A percentile compares a stretch with the other conserved stretches of the same genome.
phyloP scores from a whole-genome alignment of 2,797 vertebrate genomes.

The Crotalus adamanteus region DNA sequence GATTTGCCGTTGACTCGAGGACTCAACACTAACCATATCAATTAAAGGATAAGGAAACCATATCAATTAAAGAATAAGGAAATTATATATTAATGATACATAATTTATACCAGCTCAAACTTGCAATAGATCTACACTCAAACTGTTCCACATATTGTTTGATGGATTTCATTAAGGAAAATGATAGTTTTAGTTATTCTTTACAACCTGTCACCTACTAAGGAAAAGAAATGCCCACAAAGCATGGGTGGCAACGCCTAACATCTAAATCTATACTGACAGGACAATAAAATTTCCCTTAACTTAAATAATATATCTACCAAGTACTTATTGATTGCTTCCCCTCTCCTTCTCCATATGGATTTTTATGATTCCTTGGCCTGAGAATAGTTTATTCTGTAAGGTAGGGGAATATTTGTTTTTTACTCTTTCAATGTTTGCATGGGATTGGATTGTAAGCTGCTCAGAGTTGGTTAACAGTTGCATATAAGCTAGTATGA shows the following conservation, averaged over 20 bases:
- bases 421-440: neutral
- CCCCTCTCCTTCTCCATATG: neutral
- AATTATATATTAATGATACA: neutral
- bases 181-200: neutral
- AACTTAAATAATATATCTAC: neutral
- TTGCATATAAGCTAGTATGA: neutral
- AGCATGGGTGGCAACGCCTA: neutral
- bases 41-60: neutral
- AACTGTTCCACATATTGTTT: neutral
- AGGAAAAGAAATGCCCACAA: neutral
- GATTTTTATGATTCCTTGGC: neutral
- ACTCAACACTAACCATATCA: too few species aligned
- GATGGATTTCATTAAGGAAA: neutral
- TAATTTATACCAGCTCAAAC: neutral
- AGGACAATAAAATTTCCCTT: neutral
- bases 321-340: neutral
- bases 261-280: neutral
- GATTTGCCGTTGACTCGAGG: too few species aligned
- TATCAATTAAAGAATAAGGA: neutral
- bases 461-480: neutral
- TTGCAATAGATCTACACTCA: neutral
- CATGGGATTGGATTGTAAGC: neutral
- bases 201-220: neutral
- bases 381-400: neutral
- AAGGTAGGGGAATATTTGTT: neutral